Conservation (phyloP, 2,888 invertebrate species). For the Perdita meconis region DNA sequence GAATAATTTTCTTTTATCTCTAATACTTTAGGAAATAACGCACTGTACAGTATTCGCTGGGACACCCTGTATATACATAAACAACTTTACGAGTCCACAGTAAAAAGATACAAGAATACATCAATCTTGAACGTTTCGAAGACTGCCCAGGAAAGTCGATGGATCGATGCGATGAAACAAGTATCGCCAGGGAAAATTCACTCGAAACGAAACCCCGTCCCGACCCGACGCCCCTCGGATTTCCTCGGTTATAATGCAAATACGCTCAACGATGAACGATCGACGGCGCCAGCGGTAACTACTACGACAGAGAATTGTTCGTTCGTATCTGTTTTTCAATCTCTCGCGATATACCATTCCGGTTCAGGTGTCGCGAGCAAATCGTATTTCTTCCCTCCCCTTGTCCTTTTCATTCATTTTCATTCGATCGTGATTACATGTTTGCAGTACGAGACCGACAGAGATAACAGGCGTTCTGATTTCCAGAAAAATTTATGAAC, state of each 20-base stretch:
- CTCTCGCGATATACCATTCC: conserved; percentile 9
- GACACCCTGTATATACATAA: too few species aligned
- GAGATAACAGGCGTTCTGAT: conserved; percentile 4
- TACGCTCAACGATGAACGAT: conserved; percentile 23
- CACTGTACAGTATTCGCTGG: too few species aligned
- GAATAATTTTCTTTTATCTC: too few species aligned
- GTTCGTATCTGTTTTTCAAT: not conserved
- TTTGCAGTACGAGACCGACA: not conserved
- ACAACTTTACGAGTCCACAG: too few species aligned
- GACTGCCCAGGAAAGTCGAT: not conserved
- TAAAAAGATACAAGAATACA: not conserved
- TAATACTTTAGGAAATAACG: too few species aligned
- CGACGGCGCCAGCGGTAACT: conserved; percentile 10
- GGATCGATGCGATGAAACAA: not conserved
- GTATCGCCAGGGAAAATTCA: not conserved
- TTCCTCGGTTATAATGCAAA: conserved; percentile 28
- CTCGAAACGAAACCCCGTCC: conserved; percentile 5
- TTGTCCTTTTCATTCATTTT: conserved; percentile 18
- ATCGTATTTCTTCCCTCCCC: conserved; percentile 10
- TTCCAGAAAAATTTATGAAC: not conserved
- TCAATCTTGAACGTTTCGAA: not conserved
- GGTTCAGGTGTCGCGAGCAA: conserved; percentile 10
- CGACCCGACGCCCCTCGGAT: not conserved
- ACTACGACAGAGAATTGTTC: not conserved
- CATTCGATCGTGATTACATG: conserved; percentile 6